Conservation (phyloP, 30 jellyfish, hydroid and myxozoan species). For the Hydra vulgaris region DNA sequence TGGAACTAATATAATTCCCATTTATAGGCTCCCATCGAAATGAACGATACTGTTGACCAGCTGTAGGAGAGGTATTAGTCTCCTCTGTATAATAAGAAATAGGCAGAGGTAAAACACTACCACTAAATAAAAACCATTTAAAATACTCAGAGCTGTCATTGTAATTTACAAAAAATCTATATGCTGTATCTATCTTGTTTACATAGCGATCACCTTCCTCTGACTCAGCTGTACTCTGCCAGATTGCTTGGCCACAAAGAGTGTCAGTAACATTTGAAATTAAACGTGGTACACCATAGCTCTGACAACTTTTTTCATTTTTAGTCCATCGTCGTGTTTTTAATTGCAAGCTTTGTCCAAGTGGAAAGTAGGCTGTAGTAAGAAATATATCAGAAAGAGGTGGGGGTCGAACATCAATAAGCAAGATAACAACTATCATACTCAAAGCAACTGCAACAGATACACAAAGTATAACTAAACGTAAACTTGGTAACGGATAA, state of each 20-base stretch:
- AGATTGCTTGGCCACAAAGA: constrained; percentile 95
- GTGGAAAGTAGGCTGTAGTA: constrained; percentile 90
- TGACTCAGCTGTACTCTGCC: constrained; percentile 97
- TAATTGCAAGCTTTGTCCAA: constrained; percentile 88
- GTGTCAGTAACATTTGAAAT: constrained; percentile 67
- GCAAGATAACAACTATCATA: constrained; percentile 87
- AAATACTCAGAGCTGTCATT: constrained; percentile 59
- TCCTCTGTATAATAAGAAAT: constrained; percentile 66
- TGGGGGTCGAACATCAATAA: constrained; percentile 98
- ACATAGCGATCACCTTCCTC: constrained; percentile 98
- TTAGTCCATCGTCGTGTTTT: constrained; percentile 96
- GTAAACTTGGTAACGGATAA: constrained; percentile 92
- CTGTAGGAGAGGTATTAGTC: constrained; percentile 74
- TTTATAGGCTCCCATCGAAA: constrained; percentile 87
- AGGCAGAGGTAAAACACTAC: constrained; percentile 66
- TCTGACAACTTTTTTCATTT: constrained; percentile 72
- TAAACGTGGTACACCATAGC: constrained; percentile 88
- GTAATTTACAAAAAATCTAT: constrained; percentile 78
- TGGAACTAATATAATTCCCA: constrained; percentile 20
- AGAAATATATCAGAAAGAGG: constrained; percentile 93
- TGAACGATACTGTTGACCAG: constrained; percentile 81
- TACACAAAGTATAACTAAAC: constrained; percentile 86
- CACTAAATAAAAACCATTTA: constrained; percentile 56
- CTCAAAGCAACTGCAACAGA: constrained; percentile 98
- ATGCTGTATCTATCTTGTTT: constrained; percentile 78